Base-by-base conservation (phyloP, 2,113 vertebrate species). In the Larimichthys polyactis region DNA sequence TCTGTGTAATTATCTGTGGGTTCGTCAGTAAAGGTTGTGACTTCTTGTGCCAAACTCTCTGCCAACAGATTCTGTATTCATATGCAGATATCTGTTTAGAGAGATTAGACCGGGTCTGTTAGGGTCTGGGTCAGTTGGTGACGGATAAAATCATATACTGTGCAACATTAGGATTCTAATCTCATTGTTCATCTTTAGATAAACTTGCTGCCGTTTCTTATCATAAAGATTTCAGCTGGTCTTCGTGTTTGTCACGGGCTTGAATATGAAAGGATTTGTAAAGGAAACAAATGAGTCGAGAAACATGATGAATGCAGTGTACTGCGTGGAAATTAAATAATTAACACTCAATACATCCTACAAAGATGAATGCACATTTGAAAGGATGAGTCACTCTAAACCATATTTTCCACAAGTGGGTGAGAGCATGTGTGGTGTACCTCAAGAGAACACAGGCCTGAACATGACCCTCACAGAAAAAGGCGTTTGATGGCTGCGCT, bases 381-480 rank as follows among this genome's bases (percentile, higher is more conserved):
- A 32, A 60, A 27, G 40, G 43, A 20, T 67, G 55, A 81, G 46
- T 62, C 70, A 73, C 24, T 40, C 24, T 24, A 36, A 27, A 59
- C 43, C 22, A 22, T 29, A 48, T 78, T 66, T 66, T 44, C 32
- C 17, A 74, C 64, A 19, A 63, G 48, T 63, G 29, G 52, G 29
- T 60, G 20, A 54, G 36, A n/a, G 24, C 22, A 63, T 1, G 65
- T 49, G 79, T 76, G 24, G 40, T 11, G 27, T 24, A 24, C 3
- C 48, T 19, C 46, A 24, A 44, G 70, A 69, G 57, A 22, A 19
- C 2, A 48, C 48, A 64, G 72, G 48, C 49, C 58, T 70, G 49
- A 82, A 62, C 70, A 66, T 51, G 62, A 66, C 43, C 63, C 29
- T 74, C 44, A 59, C 29, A n/a, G 57, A 54, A 24, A 24, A 40